Evolutionary conservation across 2,797 vertebrate genomes (phyloP), one percentile per base, ranked within the genome.

Genomic region (Scolopax rusticola): DNA sequence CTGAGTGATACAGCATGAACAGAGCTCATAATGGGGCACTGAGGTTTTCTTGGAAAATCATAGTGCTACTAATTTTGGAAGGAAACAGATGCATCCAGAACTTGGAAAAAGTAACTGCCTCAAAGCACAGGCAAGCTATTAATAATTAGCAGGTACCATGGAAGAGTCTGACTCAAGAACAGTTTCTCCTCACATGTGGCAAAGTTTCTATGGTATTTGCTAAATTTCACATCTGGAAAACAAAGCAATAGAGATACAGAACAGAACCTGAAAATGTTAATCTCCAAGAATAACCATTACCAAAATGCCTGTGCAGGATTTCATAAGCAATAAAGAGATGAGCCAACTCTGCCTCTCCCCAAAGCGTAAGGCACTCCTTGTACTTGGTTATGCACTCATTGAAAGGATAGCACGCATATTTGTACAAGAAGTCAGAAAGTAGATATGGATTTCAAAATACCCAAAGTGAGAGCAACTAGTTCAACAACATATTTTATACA

Each of bases 1-100:
- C 43, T 69, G 79, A 78, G 60, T 77, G 83, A 78, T 96, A 63
- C 70, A 96, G 84, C 76, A 79, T 73, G 73, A 81, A 69, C 16
- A 89, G 32, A 63, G 8, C 56, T 82, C 38, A 28, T 84, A 94
- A 87, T 1, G 0, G 20, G 25, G 12, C 68, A 79, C 20, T 40
- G 65, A 61, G 30, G 0, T 56, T 93, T 95, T 75, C 78, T 87
- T 93, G 77, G 63, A 92, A 84, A 45, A 80, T 64, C 47, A 41
- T 25, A 84, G n/a, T 45, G 33, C 14, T 89, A 19, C 74, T 95
- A 83, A 90, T 96, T 96, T 93, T 95, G 68, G 68, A 93, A 90
- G 36, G 69, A 84, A 93, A 70, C 60, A 94, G 47, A 87, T 92
- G 60, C 45, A 90, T 79, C 21, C 51, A 87, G 70, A 82, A 74